Evolutionary conservation across 2,888 invertebrate genomes (phyloP), one percentile per base, ranked within the genome.

Genomic region (Nomada ferruginata): DNA sequence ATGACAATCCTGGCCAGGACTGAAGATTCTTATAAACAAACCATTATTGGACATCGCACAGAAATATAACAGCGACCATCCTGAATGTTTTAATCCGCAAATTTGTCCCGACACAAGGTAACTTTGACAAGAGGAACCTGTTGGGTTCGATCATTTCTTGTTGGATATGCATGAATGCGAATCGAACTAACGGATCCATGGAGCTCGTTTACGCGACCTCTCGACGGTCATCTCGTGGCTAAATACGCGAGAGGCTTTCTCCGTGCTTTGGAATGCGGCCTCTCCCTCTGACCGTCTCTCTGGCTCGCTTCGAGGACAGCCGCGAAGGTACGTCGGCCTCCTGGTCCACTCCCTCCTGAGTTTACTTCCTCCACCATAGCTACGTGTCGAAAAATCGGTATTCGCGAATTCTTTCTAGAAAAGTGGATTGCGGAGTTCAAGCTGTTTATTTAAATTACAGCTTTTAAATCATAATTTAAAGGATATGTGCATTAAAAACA

Each of bases 221-320:
- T 77, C 68, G 78, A 79, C 88, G 82, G 83, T 84, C 83, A 82
- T 88, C 85, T 64, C 72, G 83, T 63, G 80, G 85, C 80, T 84
- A 84, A 85, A 78, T 77, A 76, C 87, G 85, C 86, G 89, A 90
- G 89, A 90, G 91, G 91, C 91, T 92, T 92, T 92, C 91, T 91
- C 91, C 90, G 79, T 70, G 78, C 88, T 78, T 88, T 85, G 91
- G 91, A 91, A 91, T 91, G 91, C 86, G 87, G 89, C 89, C 89
- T 85, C 90, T 89, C 90, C 89, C 86, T 87, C 83, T 82, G 78
- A 63, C 64, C 79, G 69, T 71, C 74, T 79, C 76, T 74, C 59
- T 55, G 74, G 66, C 73, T 77, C 76, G 79, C 83, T 76, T 84
- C 82, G 83, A 85, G 82, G 82, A 87, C 84, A 82, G 20, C 66